A percentile compares a stretch with the other conserved stretches of the same genome.
phyloP scores from a whole-genome alignment of 2,113 vertebrate species.

The Thomomys bottae region DNA sequence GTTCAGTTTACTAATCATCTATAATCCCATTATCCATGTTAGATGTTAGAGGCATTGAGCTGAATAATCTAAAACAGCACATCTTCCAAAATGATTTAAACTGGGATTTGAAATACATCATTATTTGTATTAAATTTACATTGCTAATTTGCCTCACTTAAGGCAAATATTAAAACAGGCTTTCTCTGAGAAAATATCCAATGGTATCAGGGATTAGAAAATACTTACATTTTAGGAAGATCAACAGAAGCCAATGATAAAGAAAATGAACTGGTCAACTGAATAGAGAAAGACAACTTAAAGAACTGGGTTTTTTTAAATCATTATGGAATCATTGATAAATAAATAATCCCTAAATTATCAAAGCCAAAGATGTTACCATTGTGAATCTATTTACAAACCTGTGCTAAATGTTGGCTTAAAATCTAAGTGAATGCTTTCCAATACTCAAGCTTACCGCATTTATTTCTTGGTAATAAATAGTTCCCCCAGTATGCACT shows the following conservation, averaged over 20 bases:
- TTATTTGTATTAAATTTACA: constrained; percentile 62
- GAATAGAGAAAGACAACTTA: neutral
- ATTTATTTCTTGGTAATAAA: neutral
- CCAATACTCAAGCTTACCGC: neutral
- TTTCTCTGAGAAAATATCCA: constrained; percentile 38
- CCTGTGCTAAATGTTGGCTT: neutral
- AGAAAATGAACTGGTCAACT: neutral
- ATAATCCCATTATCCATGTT: constrained; percentile 17
- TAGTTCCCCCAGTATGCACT: neutral
- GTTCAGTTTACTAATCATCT: constrained; percentile 43
- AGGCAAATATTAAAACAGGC: constrained; percentile 34
- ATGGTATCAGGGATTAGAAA: neutral
- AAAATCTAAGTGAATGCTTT: neutral
- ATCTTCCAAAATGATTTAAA: constrained; percentile 53
- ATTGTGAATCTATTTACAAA: neutral
- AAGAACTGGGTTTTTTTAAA: neutral
- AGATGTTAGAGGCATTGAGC: constrained; percentile 45
- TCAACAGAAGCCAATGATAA: constrained; percentile 22
- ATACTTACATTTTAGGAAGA: neutral
- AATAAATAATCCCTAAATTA: constrained; percentile 38
- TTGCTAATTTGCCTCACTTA: constrained; percentile 28
- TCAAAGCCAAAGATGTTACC: neutral
- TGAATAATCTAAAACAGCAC: constrained; percentile 55
- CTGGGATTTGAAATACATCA: constrained; percentile 21
- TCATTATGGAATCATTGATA: neutral